phyloP scores from a whole-genome alignment of 2,113 vertebrate genomes.

The Festucalex cinctus region DNA sequence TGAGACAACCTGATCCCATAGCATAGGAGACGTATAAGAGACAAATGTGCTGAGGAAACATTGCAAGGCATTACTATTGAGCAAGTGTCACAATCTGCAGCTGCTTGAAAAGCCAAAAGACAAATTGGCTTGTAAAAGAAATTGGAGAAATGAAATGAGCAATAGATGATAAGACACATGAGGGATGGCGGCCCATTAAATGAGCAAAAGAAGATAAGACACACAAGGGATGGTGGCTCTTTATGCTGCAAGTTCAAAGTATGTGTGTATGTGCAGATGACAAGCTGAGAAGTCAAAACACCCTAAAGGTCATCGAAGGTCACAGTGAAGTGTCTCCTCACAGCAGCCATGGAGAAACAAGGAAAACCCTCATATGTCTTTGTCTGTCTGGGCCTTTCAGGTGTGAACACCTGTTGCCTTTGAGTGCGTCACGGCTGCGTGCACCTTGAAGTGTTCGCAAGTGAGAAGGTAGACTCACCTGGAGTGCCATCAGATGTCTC shows the following conservation, averaged over 20 bases:
- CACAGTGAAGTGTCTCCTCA: conserved; percentile 40
- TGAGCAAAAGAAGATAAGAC: not conserved
- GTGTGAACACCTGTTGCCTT: conserved; percentile 40
- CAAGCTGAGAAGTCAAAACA: conserved; percentile 37
- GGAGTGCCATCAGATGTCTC: not conserved
- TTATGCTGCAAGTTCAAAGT: conserved; percentile 32
- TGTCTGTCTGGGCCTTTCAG: conserved; percentile 37
- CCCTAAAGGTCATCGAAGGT: conserved; percentile 12
- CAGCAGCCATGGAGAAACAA: conserved; percentile 19
- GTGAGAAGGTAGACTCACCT: conserved; percentile 6
- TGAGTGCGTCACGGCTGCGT: conserved; percentile 5
- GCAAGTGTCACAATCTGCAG: conserved; percentile 16
- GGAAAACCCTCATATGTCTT: conserved; percentile 40
- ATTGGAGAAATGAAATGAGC: not conserved
- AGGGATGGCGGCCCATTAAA: too few species aligned
- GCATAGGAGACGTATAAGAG: conserved; percentile 33
- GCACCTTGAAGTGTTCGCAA: conserved; percentile 27
- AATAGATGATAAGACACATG: not conserved
- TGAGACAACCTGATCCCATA: conserved; percentile 47
- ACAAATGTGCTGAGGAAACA: conserved; percentile 50
- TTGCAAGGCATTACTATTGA: conserved; percentile 34
- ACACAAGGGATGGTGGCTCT: not conserved
- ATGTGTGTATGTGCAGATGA: not conserved
- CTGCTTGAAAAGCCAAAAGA: conserved; percentile 14
- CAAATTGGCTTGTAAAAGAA: not conserved